A percentile compares a stretch with the other conserved stretches of the same genome.
phyloP scores from a whole-genome alignment of 2,888 invertebrate species.

The Byasa hedistus region DNA sequence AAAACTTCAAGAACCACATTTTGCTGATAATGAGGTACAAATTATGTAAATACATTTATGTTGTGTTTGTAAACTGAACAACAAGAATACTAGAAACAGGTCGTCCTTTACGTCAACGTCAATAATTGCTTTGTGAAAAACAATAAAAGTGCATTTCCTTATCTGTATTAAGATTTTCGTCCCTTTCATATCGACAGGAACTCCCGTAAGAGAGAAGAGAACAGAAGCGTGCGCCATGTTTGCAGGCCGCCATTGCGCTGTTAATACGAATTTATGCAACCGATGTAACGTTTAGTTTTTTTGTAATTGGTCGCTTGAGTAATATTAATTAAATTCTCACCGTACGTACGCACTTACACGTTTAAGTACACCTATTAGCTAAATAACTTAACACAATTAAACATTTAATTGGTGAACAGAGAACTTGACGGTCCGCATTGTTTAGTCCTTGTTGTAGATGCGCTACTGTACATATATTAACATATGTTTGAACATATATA shows the following conservation, averaged over 20 bases:
- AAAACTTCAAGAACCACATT: neutral
- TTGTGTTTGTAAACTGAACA: neutral
- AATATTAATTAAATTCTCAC: constrained; percentile 26
- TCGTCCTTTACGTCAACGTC: neutral
- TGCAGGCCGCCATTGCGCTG: constrained; percentile 20
- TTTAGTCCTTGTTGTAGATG: constrained; percentile 6
- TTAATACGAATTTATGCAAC: constrained; percentile 26
- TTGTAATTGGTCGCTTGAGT: constrained; percentile 15
- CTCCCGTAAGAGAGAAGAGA: constrained; percentile 6
- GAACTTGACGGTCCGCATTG: constrained; percentile 17
- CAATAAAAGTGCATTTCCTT: constrained; percentile 24
- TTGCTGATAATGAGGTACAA: neutral
- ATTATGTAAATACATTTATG: neutral
- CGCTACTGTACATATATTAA: constrained; percentile 1
- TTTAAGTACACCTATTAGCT: constrained; percentile 22
- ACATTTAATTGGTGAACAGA: constrained; percentile 23
- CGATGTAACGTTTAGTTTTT: constrained; percentile 20
- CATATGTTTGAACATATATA: constrained; percentile 11
- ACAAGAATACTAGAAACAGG: neutral
- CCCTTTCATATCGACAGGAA: constrained; percentile 1
- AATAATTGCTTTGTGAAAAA: constrained; percentile 10
- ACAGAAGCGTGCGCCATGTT: constrained; percentile 20
- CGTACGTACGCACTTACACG: constrained; percentile 20
- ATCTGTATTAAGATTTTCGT: constrained; percentile 12
- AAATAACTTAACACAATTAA: constrained; percentile 30